Percentiles rank a stretch among this genome's conserved stretches.
These are phyloP conservation scores for Elanoides forficatus DNA, from an alignment of 2,113 vertebrate genomes.

Conservation along the genomic window DNA sequence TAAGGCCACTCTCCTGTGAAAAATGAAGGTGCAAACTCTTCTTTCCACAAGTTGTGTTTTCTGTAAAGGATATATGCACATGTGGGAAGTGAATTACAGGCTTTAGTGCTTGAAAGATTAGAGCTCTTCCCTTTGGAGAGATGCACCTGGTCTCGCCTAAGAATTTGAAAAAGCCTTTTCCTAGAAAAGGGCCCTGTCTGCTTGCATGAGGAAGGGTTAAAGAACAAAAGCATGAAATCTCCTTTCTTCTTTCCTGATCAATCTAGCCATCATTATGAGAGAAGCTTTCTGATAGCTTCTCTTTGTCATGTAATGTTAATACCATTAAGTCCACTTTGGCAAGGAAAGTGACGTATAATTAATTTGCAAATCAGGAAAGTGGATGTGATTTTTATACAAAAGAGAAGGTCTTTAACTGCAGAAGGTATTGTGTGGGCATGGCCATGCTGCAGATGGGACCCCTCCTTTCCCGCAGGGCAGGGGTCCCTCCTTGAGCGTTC, in stretches of 20 bases:
- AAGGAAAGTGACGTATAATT: constrained; percentile 16
- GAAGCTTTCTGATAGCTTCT: background rate
- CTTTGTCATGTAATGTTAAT: constrained; percentile 40
- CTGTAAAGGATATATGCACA: background rate
- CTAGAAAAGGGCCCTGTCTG: background rate
- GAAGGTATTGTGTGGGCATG: background rate
- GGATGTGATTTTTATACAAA: constrained; percentile 47
- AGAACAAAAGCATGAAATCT: background rate
- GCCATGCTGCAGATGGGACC: background rate
- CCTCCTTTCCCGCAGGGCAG: background rate
- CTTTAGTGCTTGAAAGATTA: background rate
- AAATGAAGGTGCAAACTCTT: background rate
- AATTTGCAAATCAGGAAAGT: constrained; percentile 49
- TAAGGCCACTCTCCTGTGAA: background rate
- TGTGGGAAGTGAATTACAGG: background rate
- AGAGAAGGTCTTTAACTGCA: background rate
- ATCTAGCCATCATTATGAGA: background rate
- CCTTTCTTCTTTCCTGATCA: background rate
- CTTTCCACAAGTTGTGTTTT: background rate
- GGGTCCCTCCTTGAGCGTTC: background rate
- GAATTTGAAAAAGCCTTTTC: background rate
- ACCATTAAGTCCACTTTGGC: constrained; percentile 48
- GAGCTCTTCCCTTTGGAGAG: background rate
- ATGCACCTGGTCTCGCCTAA: background rate
- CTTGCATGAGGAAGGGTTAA: background rate